Evolutionary conservation across 2,797 vertebrate species (phyloP), one percentile per base, ranked within the genome.

Genomic region (Crypturellus tataupa): DNA sequence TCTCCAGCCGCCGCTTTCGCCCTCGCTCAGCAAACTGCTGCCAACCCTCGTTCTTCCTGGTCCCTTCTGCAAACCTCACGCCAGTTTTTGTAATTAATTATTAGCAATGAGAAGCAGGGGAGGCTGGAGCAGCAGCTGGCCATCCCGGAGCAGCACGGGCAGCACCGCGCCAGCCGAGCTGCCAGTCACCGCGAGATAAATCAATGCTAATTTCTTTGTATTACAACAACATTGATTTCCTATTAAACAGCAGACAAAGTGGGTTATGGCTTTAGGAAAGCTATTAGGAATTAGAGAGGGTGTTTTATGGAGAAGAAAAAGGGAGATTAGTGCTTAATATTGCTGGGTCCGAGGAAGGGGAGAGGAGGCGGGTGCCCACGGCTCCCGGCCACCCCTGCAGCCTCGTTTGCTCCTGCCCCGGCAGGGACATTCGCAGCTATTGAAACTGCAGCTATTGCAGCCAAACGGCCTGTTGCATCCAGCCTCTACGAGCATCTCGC

Each of bases 141-240:
- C 88, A 80, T 91, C 79, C 86, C 76, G 90, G 80, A 67, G 69
- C 80, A 79, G 25, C 58, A 8, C 1, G 5, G 88, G 69, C 70
- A 60, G 91, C 44, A 85, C 47, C 33, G 87, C 70, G 89, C 87
- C 83, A 91, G 86, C 80, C 94, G 65, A 87, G 83, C 94, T 96
- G 96, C 94, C 95, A 95, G 94, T 94, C 93, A 84, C 89, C 90
- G 91, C 80, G 85, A 97, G 94, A 95, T 93, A 95, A 97, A 97
- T 97, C 97, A 97, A 96, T 97, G 94, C 70, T 97, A 92, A 97
- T 97, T 96, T 91, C 89, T 91, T 95, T 94, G 95, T 97, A 96
- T 97, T 97, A 97, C 96, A 97, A 95, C 94, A 85, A 18, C 90
- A 97, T 97, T 67, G 97, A 97, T 97, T 97, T 91, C 91, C 91